These are phyloP conservation scores for Orthonychiurus folsomi DNA, from an alignment of 2,888 invertebrate genomes.

Conservation along the genomic window DNA sequence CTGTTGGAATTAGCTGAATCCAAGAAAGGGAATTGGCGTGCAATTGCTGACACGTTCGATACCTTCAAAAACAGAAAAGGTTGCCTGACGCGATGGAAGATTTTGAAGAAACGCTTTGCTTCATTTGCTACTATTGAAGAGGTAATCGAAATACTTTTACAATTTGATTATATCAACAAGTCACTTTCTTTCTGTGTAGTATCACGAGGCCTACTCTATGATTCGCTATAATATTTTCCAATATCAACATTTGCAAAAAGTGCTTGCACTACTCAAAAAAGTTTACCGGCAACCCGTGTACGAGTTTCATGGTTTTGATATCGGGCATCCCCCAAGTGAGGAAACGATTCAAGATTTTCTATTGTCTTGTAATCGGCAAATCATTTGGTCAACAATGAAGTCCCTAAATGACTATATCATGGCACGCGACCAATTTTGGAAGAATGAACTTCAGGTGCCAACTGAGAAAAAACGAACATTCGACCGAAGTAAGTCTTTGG, in stretches of 20 bases:
- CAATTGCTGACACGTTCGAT: slow-evolving; percentile 31
- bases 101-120: slow-evolving; percentile 21
- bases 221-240: slow-evolving; percentile 37
- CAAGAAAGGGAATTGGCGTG: slow-evolving; percentile 31
- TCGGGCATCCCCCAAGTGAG: slow-evolving; percentile 25
- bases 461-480: slow-evolving; percentile 31
- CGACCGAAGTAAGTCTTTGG: slow-evolving; percentile 30
- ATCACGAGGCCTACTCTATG: slow-evolving; percentile 37
- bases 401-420: slow-evolving; percentile 23
- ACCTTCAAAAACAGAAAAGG: slow-evolving; percentile 39
- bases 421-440: slow-evolving; percentile 27
- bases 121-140: slow-evolving; percentile 28
- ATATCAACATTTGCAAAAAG: slow-evolving; percentile 33
- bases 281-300: slow-evolving; percentile 11
- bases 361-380: slow-evolving; percentile 27
- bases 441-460: slow-evolving; percentile 20
- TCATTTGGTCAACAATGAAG: slow-evolving; percentile 21
- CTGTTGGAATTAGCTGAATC: slow-evolving; percentile 25
- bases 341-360: slow-evolving; percentile 30
- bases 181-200: slow-evolving; percentile 21
- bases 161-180: not conserved
- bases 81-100: slow-evolving; percentile 34
- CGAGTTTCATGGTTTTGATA: slow-evolving; percentile 24
- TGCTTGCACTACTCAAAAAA: slow-evolving; percentile 23
- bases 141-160: slow-evolving; percentile 18